Percentiles rank a stretch among this genome's conserved stretches.
These are phyloP conservation scores for Chrosomus eos DNA, from an alignment of 2,797 vertebrate genomes.

Conservation along the genomic window DNA sequence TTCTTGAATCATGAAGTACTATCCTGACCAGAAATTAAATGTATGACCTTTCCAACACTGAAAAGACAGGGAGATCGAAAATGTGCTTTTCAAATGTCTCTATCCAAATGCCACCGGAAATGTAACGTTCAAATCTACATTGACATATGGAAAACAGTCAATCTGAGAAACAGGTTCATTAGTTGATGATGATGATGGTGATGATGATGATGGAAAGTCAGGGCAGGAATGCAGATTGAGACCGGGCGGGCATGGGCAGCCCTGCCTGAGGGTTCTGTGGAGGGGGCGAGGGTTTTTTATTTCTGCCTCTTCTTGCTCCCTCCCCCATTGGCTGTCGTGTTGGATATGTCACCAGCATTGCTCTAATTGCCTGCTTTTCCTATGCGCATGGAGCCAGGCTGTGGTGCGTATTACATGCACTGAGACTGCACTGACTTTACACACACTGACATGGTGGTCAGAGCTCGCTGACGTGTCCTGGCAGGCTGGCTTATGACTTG, in stretches of 20 bases:
- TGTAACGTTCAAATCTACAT: not conserved
- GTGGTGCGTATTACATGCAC: conserved; percentile 58
- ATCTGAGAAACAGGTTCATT: not conserved
- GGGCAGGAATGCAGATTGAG: not conserved
- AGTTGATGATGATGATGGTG: conserved; percentile 4
- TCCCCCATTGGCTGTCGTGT: conserved; percentile 72
- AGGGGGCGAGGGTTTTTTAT: not conserved
- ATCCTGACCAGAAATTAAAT: not conserved
- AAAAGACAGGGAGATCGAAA: not conserved
- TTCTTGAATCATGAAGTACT: not conserved
- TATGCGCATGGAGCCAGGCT: conserved; percentile 56
- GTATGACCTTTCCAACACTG: conserved; percentile 12
- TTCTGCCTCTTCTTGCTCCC: conserved; percentile 10
- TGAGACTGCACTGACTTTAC: conserved; percentile 61
- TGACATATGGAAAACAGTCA: not conserved
- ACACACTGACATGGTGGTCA: conserved; percentile 33
- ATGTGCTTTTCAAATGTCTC: not conserved
- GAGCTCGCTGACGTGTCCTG: conserved; percentile 13
- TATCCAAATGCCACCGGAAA: conserved; percentile 3
- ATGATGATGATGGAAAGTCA: conserved; percentile 1
- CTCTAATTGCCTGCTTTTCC: conserved; percentile 72
- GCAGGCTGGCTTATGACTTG: conserved; percentile 24
- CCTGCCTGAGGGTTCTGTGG: conserved; percentile 2
- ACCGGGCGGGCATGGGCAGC: conserved; percentile 15
- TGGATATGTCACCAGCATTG: conserved; percentile 65